Percentiles rank a stretch among this genome's conserved stretches.
Evolutionary conservation across 1,140 invertebrate genomes (phyloP).

Genomic region (Eufriesea mexicana): DNA sequence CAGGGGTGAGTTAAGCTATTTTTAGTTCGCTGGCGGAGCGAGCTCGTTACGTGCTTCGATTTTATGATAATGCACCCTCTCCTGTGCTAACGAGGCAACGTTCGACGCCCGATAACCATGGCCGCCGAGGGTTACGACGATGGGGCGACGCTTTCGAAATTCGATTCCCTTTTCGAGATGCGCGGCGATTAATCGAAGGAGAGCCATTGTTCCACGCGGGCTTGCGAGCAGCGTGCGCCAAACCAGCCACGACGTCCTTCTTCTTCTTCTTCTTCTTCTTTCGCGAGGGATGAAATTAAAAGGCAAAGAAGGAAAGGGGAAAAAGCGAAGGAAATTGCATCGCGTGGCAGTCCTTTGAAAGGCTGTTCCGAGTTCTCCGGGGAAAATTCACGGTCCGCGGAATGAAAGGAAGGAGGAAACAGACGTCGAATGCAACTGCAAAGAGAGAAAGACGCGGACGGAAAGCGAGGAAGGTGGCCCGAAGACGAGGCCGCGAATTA

Average conservation of each 20-base stretch:
- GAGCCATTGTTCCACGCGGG: not conserved
- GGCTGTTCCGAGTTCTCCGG: not conserved
- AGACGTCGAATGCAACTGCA: not conserved
- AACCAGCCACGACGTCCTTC: not conserved
- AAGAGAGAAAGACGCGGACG: not conserved
- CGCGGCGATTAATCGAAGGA: constrained; percentile 14
- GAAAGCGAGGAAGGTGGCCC: constrained; percentile 9
- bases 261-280: not conserved
- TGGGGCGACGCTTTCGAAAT: constrained; percentile 2
- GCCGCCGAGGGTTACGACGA: not conserved
- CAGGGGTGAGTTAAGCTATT: constrained; percentile 40
- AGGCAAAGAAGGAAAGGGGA: not conserved
- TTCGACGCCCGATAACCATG: constrained; percentile 32
- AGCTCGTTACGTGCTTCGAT: constrained; percentile 43
- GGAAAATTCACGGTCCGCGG: constrained; percentile 35
- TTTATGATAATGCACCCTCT: constrained; percentile 27
- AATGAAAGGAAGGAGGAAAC: constrained; percentile 15
- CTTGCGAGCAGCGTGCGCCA: not conserved
- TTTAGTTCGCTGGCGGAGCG: constrained; percentile 2
- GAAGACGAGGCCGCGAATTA: constrained; percentile 65
- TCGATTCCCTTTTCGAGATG: not conserved
- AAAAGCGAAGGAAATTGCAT: not conserved
- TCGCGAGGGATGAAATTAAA: not conserved
- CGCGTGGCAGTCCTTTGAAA: constrained; percentile 5
- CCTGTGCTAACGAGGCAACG: constrained; percentile 26